Conservation (phyloP, 2,113 vertebrate species). For the Centrocercus urophasianus region DNA sequence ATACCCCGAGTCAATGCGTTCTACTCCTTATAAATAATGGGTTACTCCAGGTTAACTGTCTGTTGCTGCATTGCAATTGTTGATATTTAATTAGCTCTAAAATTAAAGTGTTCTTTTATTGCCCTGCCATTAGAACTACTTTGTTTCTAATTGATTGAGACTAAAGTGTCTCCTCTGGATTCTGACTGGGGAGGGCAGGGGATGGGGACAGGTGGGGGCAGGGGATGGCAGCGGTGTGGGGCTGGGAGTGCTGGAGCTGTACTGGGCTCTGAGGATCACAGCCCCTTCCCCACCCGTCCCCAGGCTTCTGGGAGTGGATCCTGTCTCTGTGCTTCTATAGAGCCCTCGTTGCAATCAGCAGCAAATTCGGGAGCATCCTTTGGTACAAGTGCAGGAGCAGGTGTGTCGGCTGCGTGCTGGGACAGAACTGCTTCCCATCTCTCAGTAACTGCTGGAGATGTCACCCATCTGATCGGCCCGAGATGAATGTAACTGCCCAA, state of each 20-base stretch:
- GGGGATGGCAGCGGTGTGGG: neutral
- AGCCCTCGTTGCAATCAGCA: fast-evolving
- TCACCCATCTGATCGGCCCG: neutral
- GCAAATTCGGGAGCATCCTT: neutral
- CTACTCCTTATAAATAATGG: conserved; percentile 79
- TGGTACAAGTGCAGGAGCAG: too few species aligned
- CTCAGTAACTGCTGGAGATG: neutral
- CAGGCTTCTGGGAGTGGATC: fast-evolving
- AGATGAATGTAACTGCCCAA: conserved; percentile 20
- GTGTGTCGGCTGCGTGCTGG: neutral
- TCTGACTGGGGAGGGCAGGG: neutral
- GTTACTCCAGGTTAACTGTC: conserved; percentile 81
- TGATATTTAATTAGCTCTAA: conserved; percentile 86
- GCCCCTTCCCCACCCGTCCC: neutral
- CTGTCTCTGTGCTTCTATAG: neutral
- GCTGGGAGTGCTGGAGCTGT: fast-evolving
- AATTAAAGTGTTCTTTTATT: conserved; percentile 80
- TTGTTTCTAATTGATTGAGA: conserved; percentile 79
- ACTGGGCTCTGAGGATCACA: neutral
- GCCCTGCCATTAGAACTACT: conserved; percentile 51
- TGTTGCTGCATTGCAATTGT: conserved; percentile 79
- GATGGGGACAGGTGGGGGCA: conserved; percentile 12
- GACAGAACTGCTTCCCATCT: neutral
- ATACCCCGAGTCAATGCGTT: conserved; percentile 53
- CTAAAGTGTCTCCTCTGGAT: conserved; percentile 61